Evolutionary conservation across 1,140 invertebrate species (phyloP).

Genomic region (Galleria mellonella): DNA sequence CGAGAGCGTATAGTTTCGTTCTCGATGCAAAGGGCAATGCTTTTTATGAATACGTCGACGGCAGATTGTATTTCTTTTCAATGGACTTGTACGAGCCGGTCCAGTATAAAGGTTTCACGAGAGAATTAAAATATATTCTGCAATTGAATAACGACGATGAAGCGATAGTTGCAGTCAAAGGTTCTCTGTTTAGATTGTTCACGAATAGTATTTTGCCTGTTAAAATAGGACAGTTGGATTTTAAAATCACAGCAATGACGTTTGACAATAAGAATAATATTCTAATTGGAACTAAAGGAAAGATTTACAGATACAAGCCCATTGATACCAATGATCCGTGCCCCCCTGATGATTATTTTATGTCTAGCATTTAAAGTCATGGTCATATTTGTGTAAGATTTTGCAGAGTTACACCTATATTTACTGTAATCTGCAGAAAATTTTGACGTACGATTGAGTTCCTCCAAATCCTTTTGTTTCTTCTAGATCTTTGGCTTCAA

Average conservation of each 20-base stretch:
- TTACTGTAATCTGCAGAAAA: too few species aligned
- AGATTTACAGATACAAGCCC: constrained; percentile 58
- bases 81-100: constrained; percentile 52
- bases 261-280: constrained; percentile 60
- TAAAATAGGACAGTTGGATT: constrained; percentile 53
- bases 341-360: constrained; percentile 57
- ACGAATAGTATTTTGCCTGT: constrained; percentile 48
- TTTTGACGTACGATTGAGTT: too few species aligned
- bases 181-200: constrained; percentile 39
- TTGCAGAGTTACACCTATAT: too few species aligned
- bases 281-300: constrained; percentile 59
- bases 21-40: constrained; percentile 52
- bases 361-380: constrained; percentile 42
- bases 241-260: constrained; percentile 56
- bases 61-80: constrained; percentile 56
- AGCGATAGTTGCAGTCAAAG: constrained; percentile 55
- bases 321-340: constrained; percentile 50
- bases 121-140: constrained; percentile 58
- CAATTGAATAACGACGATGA: constrained; percentile 52
- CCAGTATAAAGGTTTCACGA: constrained; percentile 60
- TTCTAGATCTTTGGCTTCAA: too few species aligned
- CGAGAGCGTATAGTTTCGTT: constrained; percentile 58
- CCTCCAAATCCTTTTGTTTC: too few species aligned
- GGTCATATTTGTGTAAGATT: too few species aligned
- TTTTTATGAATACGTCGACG: constrained; percentile 60